Conservation (phyloP, 2,888 invertebrate genomes). For the Pollenia amentaria region DNA sequence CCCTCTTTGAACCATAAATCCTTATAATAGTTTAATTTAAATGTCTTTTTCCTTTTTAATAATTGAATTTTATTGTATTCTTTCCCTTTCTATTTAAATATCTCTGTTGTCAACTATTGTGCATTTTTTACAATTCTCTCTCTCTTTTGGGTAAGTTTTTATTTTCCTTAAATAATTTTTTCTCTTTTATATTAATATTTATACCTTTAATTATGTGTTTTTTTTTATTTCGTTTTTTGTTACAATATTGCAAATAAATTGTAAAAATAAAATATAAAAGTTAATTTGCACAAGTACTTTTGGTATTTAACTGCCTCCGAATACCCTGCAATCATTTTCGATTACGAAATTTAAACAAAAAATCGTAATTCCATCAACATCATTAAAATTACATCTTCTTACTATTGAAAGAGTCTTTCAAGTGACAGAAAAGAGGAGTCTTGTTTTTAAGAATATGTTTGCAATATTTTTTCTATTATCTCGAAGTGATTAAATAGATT, state of each 20-base stretch:
- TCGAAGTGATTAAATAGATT: no score
- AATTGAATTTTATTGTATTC: slow-evolving; percentile 50
- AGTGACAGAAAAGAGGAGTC: no score
- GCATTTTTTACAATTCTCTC: not conserved
- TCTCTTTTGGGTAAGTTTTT: slow-evolving; percentile 13
- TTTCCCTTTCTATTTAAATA: slow-evolving; percentile 33
- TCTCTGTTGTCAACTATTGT: slow-evolving; percentile 30
- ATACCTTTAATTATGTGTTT: not conserved
- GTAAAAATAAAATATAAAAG: not conserved
- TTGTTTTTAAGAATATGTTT: no score
- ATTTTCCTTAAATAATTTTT: not conserved
- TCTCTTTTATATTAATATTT: not conserved
- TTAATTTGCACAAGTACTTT: slow-evolving; percentile 17
- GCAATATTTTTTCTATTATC: no score
- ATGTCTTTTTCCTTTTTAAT: slow-evolving; percentile 30
- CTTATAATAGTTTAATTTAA: slow-evolving; percentile 58
- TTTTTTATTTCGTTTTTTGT: not conserved
- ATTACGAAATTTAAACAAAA: no score
- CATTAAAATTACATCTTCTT: no score
- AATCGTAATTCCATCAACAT: no score
- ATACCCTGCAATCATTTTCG: no score
- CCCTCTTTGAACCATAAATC: slow-evolving; percentile 4
- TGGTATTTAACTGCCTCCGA: not conserved
- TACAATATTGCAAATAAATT: slow-evolving; percentile 1
- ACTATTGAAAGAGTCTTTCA: no score